These are phyloP conservation scores for Ophion ellenae DNA, from an alignment of 2,888 invertebrate species.

Conservation along the genomic window DNA sequence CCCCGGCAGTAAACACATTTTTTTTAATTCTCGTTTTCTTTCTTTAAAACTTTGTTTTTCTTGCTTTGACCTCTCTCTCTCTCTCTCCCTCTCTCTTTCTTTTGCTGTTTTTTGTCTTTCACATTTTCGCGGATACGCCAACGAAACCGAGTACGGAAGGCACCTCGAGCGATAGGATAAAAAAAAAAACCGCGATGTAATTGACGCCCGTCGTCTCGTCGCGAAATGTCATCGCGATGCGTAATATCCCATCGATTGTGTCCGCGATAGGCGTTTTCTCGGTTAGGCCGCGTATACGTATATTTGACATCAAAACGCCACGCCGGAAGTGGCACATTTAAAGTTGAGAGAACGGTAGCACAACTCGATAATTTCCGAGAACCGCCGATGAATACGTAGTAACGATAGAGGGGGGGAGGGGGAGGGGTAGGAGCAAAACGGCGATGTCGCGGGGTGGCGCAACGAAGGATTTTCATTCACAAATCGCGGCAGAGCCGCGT, in stretches of 20 bases:
- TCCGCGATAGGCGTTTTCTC: neutral
- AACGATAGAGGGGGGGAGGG: slow-evolving; percentile 4
- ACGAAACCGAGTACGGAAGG: no score
- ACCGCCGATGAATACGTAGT: slow-evolving; percentile 32
- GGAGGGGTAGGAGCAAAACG: slow-evolving; percentile 23
- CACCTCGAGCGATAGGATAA: neutral
- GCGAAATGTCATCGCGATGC: neutral
- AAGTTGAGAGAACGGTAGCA: slow-evolving; percentile 18
- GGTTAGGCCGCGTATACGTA: neutral
- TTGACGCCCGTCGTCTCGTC: neutral
- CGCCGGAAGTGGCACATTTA: slow-evolving; percentile 30
- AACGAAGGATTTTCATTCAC: slow-evolving; percentile 79
- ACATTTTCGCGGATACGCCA: neutral
- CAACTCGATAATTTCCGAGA: slow-evolving; percentile 51
- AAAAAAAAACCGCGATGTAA: neutral
- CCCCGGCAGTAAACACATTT: neutral
- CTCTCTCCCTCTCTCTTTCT: neutral
- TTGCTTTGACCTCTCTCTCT: no score
- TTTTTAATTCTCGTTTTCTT: neutral
- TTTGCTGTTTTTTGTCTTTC: neutral
- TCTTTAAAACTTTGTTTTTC: no score
- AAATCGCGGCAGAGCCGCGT: slow-evolving; percentile 74
- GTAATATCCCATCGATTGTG: neutral
- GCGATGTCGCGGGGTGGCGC: slow-evolving; percentile 66
- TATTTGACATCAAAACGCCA: neutral